Evolutionary conservation across 2,797 vertebrate genomes (phyloP).

Genomic region (Esox lucius): DNA sequence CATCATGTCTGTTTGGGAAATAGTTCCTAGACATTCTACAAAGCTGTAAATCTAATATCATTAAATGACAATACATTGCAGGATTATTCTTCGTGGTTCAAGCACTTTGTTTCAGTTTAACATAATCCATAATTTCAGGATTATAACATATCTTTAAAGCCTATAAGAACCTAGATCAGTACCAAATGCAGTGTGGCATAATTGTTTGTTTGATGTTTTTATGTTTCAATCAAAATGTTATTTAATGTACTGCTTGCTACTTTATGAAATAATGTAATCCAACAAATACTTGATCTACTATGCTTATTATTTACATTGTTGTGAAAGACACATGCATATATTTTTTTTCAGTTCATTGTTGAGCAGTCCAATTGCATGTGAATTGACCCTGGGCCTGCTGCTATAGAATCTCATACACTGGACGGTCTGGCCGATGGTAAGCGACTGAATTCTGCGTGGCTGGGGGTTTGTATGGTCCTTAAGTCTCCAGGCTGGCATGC

Average conservation of each 20-base stretch:
- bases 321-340: no score
- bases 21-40: background rate
- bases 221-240: background rate
- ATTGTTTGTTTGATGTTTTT: background rate
- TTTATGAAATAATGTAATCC: background rate
- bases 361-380: no score
- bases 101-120: background rate
- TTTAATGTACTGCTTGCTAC: background rate
- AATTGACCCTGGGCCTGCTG: no score
- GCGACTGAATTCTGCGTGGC: no score
- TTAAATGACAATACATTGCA: background rate
- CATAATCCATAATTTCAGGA: background rate
- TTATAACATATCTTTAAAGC: background rate
- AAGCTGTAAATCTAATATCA: background rate
- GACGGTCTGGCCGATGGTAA: no score
- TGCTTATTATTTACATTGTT: no score
- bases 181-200: background rate
- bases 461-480: no score
- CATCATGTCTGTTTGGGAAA: background rate
- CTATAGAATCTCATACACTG: no score
- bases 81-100: background rate
- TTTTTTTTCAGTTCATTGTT: no score
- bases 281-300: no score
- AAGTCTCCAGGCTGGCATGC: no score
- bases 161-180: background rate